phyloP scores from a whole-genome alignment of 2,888 invertebrate genomes.

The Drosophila koepferae region DNA sequence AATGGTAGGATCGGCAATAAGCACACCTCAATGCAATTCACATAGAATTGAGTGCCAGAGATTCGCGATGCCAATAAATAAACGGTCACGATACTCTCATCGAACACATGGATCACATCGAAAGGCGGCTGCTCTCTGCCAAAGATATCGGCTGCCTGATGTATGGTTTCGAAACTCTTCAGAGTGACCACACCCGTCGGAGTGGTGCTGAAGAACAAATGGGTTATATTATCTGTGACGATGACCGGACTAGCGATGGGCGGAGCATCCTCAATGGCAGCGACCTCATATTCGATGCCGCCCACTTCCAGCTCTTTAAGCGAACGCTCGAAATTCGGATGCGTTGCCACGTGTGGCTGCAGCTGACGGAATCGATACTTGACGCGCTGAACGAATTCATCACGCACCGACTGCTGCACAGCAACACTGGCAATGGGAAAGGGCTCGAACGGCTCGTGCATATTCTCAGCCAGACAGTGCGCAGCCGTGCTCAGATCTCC shows the following conservation, averaged over 20 bases:
- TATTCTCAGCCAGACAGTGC: conserved; percentile 68
- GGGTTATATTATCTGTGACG: conserved; percentile 73
- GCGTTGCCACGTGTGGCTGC: conserved; percentile 47
- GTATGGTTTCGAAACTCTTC: conserved; percentile 72
- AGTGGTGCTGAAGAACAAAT: conserved; percentile 59
- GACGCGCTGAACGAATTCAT: conserved; percentile 69
- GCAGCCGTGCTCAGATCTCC: conserved; percentile 81
- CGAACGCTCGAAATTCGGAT: conserved; percentile 47
- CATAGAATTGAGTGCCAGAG: conserved; percentile 64
- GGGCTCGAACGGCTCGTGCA: conserved; percentile 70
- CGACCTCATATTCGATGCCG: conserved; percentile 55
- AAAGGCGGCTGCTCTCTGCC: conserved; percentile 59
- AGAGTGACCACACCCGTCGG: conserved; percentile 69
- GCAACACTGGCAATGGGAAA: conserved; percentile 74
- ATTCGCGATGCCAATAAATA: conserved; percentile 74
- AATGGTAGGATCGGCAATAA: conserved; percentile 51
- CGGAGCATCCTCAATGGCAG: conserved; percentile 44
- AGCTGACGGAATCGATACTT: conserved; percentile 65
- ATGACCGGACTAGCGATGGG: conserved; percentile 64
- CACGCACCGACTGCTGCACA: conserved; percentile 76
- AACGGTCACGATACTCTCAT: conserved; percentile 73
- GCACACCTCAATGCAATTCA: conserved; percentile 78
- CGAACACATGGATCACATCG: conserved; percentile 73
- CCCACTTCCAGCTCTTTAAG: conserved; percentile 50
- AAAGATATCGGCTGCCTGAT: conserved; percentile 66